Evolutionary conservation across 2,797 vertebrate species (phyloP).

Genomic region (Enteromius fasciolatus): DNA sequence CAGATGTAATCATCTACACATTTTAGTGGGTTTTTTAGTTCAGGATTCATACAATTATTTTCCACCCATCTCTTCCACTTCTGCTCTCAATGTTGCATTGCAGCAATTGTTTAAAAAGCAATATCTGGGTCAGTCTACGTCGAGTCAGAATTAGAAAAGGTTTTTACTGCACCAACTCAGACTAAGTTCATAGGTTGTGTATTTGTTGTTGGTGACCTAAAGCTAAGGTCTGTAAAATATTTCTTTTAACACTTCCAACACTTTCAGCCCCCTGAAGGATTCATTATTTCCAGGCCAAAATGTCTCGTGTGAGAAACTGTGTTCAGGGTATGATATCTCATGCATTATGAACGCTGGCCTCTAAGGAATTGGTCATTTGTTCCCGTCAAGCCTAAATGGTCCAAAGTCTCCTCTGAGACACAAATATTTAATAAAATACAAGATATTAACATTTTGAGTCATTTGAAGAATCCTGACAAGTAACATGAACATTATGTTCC

Average conservation of each 20-base stretch:
- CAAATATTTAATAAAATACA: no score
- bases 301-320: neutral
- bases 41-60: neutral
- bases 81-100: neutral
- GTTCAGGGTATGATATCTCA: neutral
- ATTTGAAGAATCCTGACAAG: neutral
- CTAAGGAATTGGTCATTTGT: conserved; percentile 1
- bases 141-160: neutral
- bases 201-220: neutral
- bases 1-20: neutral
- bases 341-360: neutral
- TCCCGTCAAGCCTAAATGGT: neutral
- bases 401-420: neutral
- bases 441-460: neutral
- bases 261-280: neutral
- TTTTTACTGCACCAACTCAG: neutral
- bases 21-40: neutral
- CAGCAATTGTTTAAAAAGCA: no score
- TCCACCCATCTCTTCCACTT: neutral
- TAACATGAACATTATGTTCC: neutral
- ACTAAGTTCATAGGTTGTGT: neutral
- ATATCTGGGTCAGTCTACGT: neutral
- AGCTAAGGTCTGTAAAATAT: neutral
- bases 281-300: conserved; percentile 9
- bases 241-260: neutral